Conservation (phyloP, 2,888 invertebrate species). For the Ecliptopera silaceata region DNA sequence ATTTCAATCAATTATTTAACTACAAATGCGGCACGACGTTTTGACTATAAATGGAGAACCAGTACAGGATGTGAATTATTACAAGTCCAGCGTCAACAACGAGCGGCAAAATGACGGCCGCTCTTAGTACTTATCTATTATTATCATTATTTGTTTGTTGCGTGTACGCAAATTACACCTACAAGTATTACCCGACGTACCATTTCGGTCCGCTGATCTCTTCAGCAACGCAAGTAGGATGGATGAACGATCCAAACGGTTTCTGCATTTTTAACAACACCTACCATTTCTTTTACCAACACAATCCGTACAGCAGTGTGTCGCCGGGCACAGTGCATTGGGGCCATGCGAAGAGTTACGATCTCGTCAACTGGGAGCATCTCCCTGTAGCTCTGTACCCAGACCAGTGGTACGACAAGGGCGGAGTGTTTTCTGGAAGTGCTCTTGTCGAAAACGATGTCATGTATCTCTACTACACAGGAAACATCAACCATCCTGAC, state of each 20-base stretch:
- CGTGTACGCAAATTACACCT: conserved; percentile 38
- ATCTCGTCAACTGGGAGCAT: conserved; percentile 75
- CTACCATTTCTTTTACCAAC: conserved; percentile 80
- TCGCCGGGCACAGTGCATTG: conserved; percentile 69
- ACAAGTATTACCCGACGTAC: conserved; percentile 57
- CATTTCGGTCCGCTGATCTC: conserved; percentile 56
- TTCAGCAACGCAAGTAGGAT: conserved; percentile 48
- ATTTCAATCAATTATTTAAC: conserved; percentile 1
- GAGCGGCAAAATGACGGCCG: conserved; percentile 33
- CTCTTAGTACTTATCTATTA: conserved; percentile 37
- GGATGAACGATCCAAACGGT: conserved; percentile 84
- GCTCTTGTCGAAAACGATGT: conserved; percentile 61
- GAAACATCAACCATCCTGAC: conserved; percentile 56
- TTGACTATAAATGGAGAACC: conserved; percentile 22
- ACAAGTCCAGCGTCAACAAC: conserved; percentile 17
- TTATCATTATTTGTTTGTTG: conserved; percentile 39
- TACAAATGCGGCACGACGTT: conserved; percentile 14
- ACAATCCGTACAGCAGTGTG: conserved; percentile 64
- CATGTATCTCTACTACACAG: conserved; percentile 69
- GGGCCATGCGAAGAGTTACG: conserved; percentile 76
- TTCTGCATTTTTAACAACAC: conserved; percentile 61
- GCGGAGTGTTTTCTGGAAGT: conserved; percentile 77
- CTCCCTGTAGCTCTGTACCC: conserved; percentile 73
- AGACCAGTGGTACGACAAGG: conserved; percentile 60
- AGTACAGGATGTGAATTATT: conserved; percentile 37